Percentiles rank a stretch among this genome's conserved stretches.
Conservation (phyloP, 2,113 vertebrate genomes). For the Sinocyclocheilus grahami region DNA sequence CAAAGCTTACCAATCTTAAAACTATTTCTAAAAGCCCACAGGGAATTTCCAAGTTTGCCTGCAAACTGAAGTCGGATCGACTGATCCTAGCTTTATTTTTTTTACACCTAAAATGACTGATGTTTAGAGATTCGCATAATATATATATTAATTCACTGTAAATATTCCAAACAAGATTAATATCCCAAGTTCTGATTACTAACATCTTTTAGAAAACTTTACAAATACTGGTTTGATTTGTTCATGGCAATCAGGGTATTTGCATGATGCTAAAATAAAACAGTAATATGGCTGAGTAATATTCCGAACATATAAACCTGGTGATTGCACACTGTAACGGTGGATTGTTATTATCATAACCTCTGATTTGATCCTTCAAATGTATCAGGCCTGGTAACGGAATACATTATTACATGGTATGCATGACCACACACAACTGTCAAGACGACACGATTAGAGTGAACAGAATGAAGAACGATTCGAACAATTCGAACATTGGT, state of each 20-base stretch:
- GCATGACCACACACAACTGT: background rate
- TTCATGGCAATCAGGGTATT: background rate
- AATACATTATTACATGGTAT: background rate
- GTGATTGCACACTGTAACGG: background rate
- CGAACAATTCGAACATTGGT: background rate
- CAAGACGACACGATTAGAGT: background rate
- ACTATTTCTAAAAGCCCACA: background rate
- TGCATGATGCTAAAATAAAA: background rate
- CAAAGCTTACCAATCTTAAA: background rate
- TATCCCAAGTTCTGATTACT: background rate
- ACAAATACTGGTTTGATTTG: background rate
- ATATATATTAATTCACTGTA: background rate
- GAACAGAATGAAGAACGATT: background rate
- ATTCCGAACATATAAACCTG: background rate
- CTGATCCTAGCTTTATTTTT: background rate
- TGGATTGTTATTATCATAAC: background rate
- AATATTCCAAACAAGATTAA: background rate
- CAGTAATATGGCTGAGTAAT: background rate
- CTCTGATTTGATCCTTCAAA: background rate
- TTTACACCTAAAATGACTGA: background rate
- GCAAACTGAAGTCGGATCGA: background rate
- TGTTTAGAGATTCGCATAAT: background rate
- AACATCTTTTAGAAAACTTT: background rate
- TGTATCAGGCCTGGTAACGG: background rate
- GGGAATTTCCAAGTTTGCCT: background rate